Evolutionary conservation across 1,140 invertebrate genomes (phyloP).

Genomic region (Ceratosolen solmsi): DNA sequence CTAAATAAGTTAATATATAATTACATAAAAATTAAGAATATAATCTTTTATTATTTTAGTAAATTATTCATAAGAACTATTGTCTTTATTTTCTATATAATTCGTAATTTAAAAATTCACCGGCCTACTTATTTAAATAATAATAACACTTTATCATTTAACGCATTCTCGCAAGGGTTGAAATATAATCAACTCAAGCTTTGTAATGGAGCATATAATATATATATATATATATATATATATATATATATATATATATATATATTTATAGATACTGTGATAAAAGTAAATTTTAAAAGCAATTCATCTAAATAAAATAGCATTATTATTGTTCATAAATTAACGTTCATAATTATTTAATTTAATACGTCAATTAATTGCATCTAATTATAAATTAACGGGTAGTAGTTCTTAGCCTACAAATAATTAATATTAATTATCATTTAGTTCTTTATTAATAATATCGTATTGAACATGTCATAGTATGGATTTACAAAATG

Average conservation of each 20-base stretch:
- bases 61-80: background rate
- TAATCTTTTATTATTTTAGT: no score
- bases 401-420: no score
- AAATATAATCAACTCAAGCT: background rate
- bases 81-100: no score
- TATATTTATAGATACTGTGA: no score
- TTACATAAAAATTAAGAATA: no score
- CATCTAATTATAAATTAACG: background rate
- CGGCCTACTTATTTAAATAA: background rate
- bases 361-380: background rate
- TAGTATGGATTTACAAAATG: background rate
- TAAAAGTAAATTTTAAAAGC: background rate
- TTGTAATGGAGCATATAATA: background rate
- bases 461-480: no score
- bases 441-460: no score
- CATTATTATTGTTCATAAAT: background rate
- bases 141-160: no score
- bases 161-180: background rate
- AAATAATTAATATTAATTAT: no score
- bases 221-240: background rate
- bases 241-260: no score
- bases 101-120: background rate
- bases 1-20: no score
- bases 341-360: background rate
- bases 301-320: background rate